Base-by-base conservation (phyloP, 2,113 vertebrate species). In the Microtus montanus region DNA sequence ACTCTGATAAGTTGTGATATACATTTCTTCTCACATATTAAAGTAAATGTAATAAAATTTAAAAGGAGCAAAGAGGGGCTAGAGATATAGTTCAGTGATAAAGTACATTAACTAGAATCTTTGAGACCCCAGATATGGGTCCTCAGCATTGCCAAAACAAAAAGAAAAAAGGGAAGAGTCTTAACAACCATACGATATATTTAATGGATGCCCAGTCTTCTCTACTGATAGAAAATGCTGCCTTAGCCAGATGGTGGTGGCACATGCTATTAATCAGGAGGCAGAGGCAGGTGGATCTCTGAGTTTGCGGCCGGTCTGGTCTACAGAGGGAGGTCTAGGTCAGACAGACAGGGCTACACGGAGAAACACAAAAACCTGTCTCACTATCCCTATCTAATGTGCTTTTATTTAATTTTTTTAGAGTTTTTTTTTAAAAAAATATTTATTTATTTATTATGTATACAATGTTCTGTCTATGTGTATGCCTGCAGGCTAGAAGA, bases 141-240 rank as follows among this genome's bases (percentile, higher is more conserved):
- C 3, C 38, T 44, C 26, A 30, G 24, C 17, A 64, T 64, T 82
- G 54, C 54, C 80, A 61, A 61, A 61, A 9, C 17, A n/a, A 41
- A 28, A 41, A 41, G 14, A 47, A 87, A 12, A 33, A 19, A 41
- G 38, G 38, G 38, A 41, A 41, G 38, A 41, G 38, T 41, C 3
- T 41, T 41, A 41, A 41, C 41, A 41, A 3, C 4, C 41, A 41
- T 41, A 41, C 41, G 4, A 41, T 41, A 41, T 41, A 41, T 41
- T 41, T 41, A 41, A 41, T 52, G 49, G 17, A 52, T 58, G 78
- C 4, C 71, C n/a, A n/a, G 0, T 91, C 58, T 88, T 94, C 38
- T 44, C 47, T 63, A 54, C 41, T 71, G 68, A 96, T 71, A 54
- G 85, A 79, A 96, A 94, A 80, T 91, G 9, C 49, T 58, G 5